Evolutionary conservation across 2,888 invertebrate genomes (phyloP), one percentile per base, ranked within the genome.

Genomic region (Hydroisotoma schaefferi): DNA sequence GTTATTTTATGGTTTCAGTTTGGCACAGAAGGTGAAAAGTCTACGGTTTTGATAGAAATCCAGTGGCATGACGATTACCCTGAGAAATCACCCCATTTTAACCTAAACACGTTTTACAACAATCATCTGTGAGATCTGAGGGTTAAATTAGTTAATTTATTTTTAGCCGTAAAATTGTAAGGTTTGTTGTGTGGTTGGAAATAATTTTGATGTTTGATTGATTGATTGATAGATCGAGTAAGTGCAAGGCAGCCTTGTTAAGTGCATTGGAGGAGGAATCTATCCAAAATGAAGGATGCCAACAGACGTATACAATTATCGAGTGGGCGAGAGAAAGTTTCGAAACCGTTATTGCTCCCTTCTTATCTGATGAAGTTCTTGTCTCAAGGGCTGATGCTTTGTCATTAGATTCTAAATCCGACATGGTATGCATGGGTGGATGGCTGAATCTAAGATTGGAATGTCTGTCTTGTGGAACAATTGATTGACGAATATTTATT

Each of bases 301-400:
- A 93, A 2, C 94, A 94, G 93, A 95, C 94, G 0, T 97, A 92
- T 75, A 90, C 93, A 0, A 78, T 97, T 55, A 92, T 97, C 76
- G 94, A 97, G 78, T 90, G 85, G 76, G 81, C 91, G 18, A 92
- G 92, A 76, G 94, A 95, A 76, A 87, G 86, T 74, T 81, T 85
- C 29, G 78, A 84, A 0, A 85, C 87, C 54, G 76, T 94, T 55
- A 79, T 90, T 8, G 79, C 81, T 0, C 83, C 83, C 1, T 92
- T 93, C 76, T 85, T 87, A 2, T 51, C 57, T 18, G 65, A 67
- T 44, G 64, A 67, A 22, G 15, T 12, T 6, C 5, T 28, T 18
- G 6, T n/a, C n/a, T 49, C 49, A 3, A 20, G 49, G 20, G 6
- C 28, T 3, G 49, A 49, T 10, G 12, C 10, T 49, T 25, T 49